Evolutionary conservation across 2,113 vertebrate genomes (phyloP), one percentile per base, ranked within the genome.

Genomic region (Erythrocebus patas): DNA sequence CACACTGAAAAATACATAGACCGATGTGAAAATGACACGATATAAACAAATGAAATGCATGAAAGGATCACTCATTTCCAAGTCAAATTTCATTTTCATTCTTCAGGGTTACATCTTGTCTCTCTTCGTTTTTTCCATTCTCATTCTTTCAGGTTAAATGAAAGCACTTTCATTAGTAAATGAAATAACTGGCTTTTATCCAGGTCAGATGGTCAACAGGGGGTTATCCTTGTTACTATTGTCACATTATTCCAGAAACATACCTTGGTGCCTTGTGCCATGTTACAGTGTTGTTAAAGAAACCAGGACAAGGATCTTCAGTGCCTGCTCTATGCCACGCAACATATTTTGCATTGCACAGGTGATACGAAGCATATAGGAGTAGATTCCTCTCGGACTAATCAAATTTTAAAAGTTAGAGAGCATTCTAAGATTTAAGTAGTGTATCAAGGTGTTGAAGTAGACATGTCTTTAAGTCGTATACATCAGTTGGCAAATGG

Each of bases 141-240:
- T 89, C 48, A 38, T 52, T 20, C 78, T 97, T 84, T 57, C 40
- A 81, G 30, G 48, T 68, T 79, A 95, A 85, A 75, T 87, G n/a
- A 57, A 86, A 82, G 23, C 30, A 32, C 61, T 64, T 32, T 64
- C 61, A 14, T 84, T 55, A 50, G 35, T 35, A 64, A 52, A 20
- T 85, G 66, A 84, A 79, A 68, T 38, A 79, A 57, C 55, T 84
- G 61, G 18, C 25, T 87, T 90, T 80, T 27, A 48, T 48, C 27
- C 11, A 66, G 48, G 80, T 76, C 38, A 48, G 4, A 45, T 0
- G 17, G 17, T 43, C 55, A 84, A 30, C 32, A 38, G 45, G 11
- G 13, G 4, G 18, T 82, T 85, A 11, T 50, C 64, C 75, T 64
- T 50, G 13, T 18, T 57, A 48, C 83, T 2, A 57, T 1, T 43